Conservation (phyloP, 2,888 invertebrate genomes). For the Acronicta leporina region DNA sequence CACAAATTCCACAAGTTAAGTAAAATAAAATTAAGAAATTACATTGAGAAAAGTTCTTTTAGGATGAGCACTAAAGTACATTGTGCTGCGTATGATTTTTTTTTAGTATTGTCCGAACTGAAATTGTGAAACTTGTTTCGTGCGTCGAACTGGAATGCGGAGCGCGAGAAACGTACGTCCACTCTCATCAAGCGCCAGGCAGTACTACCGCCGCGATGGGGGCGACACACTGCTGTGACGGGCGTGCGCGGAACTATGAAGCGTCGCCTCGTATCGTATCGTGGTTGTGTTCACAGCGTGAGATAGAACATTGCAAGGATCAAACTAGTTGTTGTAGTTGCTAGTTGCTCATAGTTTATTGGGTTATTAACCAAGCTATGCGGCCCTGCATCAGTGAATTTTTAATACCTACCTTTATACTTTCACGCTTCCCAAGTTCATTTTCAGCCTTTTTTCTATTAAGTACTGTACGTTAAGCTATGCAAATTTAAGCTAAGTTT, state of each 20-base stretch:
- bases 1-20: conserved; percentile 81
- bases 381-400: conserved; percentile 27
- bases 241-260: conserved; percentile 72
- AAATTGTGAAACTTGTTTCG: conserved; percentile 84
- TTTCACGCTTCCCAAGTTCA: conserved; percentile 11
- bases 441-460: conserved; percentile 37
- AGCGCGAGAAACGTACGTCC: conserved; percentile 72
- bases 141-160: conserved; percentile 61
- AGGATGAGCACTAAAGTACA: conserved; percentile 71
- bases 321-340: too few species aligned
- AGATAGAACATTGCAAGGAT: conserved; percentile 67
- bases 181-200: conserved; percentile 70
- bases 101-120: conserved; percentile 56
- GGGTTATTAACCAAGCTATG: conserved; percentile 59
- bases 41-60: conserved; percentile 66
- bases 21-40: conserved; percentile 67
- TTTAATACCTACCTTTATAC: conserved; percentile 29
- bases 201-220: conserved; percentile 73
- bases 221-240: conserved; percentile 75
- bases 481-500: conserved; percentile 1
- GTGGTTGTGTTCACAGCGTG: conserved; percentile 37
- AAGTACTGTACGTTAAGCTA: too few species aligned
- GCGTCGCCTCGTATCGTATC: conserved; percentile 62
- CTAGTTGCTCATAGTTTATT: conserved; percentile 66
- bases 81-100: conserved; percentile 65